Percentiles rank a stretch among this genome's conserved stretches.
These are phyloP conservation scores for Hippocampus barbouri DNA, from an alignment of 2,113 vertebrate species.

Conservation along the genomic window DNA sequence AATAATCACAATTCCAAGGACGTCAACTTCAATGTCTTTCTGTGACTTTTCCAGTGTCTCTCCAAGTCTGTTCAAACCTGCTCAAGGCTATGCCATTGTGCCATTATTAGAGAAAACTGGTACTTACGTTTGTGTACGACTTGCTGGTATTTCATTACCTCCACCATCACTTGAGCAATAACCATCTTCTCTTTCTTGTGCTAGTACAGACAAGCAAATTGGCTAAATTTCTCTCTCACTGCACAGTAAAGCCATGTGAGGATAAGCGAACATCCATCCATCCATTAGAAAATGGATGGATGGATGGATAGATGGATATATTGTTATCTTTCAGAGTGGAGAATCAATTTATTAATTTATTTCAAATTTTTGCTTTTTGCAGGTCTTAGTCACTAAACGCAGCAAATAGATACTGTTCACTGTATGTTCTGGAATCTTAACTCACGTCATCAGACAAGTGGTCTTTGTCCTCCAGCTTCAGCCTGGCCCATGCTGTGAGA, in stretches of 20 bases:
- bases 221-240: too few species aligned
- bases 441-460: conserved; percentile 73
- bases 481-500: conserved; percentile 77
- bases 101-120: background rate
- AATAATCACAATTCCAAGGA: too few species aligned
- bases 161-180: conserved; percentile 77
- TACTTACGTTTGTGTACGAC: conserved; percentile 78
- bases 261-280: too few species aligned
- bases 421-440: background rate
- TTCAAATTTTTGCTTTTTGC: too few species aligned
- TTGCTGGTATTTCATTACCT: conserved; percentile 78
- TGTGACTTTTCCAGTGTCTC: too few species aligned
- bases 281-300: too few species aligned
- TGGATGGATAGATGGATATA: too few species aligned
- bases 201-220: conserved; percentile 55
- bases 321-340: background rate
- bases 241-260: too few species aligned
- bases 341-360: background rate
- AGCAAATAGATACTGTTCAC: background rate
- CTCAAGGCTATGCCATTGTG: too few species aligned
- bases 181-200: conserved; percentile 75
- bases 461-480: conserved; percentile 76
- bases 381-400: too few species aligned
- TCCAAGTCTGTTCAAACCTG: too few species aligned
- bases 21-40: too few species aligned